phyloP scores from a whole-genome alignment of 1,140 invertebrate genomes.

The Holcopasites calliopsidis region DNA sequence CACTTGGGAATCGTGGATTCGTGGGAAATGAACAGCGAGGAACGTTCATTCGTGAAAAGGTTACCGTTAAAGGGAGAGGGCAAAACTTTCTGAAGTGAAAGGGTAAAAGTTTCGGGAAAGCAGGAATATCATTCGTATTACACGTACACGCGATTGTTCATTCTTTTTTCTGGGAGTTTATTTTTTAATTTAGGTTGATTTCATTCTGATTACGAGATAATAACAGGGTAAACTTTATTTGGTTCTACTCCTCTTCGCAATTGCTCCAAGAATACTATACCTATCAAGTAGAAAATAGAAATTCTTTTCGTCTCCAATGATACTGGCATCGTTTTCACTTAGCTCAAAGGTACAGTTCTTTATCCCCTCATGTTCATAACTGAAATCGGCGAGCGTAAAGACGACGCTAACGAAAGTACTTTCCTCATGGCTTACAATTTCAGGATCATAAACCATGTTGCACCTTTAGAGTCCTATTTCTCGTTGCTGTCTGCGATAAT shows the following conservation, averaged over 20 bases:
- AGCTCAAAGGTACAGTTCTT: background rate
- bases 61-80: too few relatives aligned
- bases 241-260: background rate
- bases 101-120: too few relatives aligned
- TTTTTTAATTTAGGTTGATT: too few relatives aligned
- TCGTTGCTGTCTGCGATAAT: constrained; percentile 34
- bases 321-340: background rate
- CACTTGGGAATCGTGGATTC: background rate
- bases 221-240: background rate
- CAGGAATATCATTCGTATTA: too few relatives aligned
- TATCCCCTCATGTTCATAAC: background rate
- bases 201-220: background rate
- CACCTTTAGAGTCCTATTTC: constrained; percentile 12
- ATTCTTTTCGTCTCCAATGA: background rate
- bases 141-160: too few relatives aligned
- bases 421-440: constrained; percentile 35
- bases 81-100: too few relatives aligned
- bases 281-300: background rate
- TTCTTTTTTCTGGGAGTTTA: too few relatives aligned
- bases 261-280: background rate
- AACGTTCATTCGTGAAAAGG: background rate
- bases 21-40: constrained; percentile 11
- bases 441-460: constrained; percentile 34
- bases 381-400: constrained; percentile 25
- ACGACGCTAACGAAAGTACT: constrained; percentile 38